These are phyloP conservation scores for Champsocephalus esox DNA, from an alignment of 2,797 vertebrate genomes.

Conservation along the genomic window DNA sequence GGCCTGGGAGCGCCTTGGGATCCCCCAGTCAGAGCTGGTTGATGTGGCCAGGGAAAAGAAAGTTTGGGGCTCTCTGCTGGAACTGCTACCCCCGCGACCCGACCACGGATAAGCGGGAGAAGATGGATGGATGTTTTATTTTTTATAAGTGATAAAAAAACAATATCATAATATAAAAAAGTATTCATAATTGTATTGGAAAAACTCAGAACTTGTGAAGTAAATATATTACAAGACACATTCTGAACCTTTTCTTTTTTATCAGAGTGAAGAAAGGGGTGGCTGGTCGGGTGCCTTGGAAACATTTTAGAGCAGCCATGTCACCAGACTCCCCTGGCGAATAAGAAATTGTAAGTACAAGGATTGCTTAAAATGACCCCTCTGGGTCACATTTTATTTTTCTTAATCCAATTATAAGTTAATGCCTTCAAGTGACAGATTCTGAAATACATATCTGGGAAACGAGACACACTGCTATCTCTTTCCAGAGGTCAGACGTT, in stretches of 20 bases:
- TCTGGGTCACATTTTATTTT: constrained; percentile 69
- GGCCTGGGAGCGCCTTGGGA: no score
- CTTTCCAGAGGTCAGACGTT: constrained; percentile 51
- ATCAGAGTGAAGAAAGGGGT: constrained; percentile 10
- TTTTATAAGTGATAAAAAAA: constrained; percentile 10
- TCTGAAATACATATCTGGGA: constrained; percentile 63
- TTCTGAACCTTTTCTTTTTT: constrained; percentile 26
- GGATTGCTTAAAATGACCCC: constrained; percentile 86
- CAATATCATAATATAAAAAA: constrained; percentile 19
- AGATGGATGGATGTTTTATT: background rate
- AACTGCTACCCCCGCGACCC: no score
- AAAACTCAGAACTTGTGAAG: constrained; percentile 4
- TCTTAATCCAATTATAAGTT: constrained; percentile 78
- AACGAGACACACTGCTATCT: constrained; percentile 25
- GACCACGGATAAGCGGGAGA: no score
- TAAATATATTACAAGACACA: constrained; percentile 45
- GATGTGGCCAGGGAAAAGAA: no score
- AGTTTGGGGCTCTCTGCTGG: no score
- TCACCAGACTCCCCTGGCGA: constrained; percentile 67
- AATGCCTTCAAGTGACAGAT: constrained; percentile 76
- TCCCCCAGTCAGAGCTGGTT: no score
- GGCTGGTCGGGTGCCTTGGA: constrained; percentile 42
- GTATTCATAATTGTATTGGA: constrained; percentile 41
- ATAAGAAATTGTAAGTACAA: constrained; percentile 82
- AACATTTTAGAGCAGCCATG: constrained; percentile 53